Evolutionary conservation across 2,113 vertebrate species (phyloP).

Genomic region (Parus major): DNA sequence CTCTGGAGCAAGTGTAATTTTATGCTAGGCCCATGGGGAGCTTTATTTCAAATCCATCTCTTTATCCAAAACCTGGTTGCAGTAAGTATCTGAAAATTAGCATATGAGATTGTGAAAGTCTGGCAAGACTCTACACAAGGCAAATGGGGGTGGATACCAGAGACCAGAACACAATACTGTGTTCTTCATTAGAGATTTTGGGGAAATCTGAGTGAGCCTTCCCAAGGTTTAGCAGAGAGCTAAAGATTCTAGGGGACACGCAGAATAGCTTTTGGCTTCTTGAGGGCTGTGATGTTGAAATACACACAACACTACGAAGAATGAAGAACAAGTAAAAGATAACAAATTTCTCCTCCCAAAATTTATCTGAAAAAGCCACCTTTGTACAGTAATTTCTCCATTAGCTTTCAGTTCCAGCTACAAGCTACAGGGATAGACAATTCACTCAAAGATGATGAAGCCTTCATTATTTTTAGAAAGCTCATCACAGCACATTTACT

Average conservation of each 20-base stretch:
- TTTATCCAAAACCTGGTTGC: not conserved
- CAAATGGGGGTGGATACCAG: not conserved
- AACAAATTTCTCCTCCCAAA: not conserved
- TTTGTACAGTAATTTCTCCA: not conserved
- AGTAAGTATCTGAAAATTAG: not conserved
- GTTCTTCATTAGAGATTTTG: not conserved
- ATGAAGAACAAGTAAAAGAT: not conserved
- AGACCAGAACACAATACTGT: not conserved
- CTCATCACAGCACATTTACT: constrained; percentile 26
- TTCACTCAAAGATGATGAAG: constrained; percentile 6
- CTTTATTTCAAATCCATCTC: not conserved
- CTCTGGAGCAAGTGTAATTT: not conserved
- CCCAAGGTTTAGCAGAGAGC: not conserved
- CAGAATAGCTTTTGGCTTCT: not conserved
- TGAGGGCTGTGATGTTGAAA: not conserved
- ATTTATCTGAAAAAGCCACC: not conserved
- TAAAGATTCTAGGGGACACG: not conserved
- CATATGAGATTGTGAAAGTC: not conserved
- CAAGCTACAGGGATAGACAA: not conserved
- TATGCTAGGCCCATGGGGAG: not conserved
- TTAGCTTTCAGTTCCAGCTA: not conserved
- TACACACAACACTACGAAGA: not conserved
- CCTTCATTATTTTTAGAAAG: constrained; percentile 41
- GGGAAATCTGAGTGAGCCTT: not conserved
- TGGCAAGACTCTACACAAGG: not conserved